Evolutionary conservation across 2,888 invertebrate genomes (phyloP).

Genomic region (Bursaphelenchus okinawaensis): DNA sequence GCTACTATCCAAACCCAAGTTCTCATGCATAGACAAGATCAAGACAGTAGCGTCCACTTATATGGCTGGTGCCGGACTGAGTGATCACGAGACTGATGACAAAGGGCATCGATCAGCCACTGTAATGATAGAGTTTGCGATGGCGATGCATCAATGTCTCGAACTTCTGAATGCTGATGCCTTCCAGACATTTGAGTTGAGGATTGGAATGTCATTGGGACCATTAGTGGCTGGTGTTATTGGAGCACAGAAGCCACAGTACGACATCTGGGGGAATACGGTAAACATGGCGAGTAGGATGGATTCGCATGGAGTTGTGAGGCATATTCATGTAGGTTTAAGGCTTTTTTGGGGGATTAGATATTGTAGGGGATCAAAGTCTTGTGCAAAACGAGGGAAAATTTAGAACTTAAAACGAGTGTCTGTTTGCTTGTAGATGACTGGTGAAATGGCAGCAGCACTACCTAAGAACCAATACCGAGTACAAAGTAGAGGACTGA

Average conservation of each 20-base stretch:
- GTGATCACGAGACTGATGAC: conserved; percentile 44
- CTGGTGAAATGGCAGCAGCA: conserved; percentile 76
- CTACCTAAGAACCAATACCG: conserved; percentile 78
- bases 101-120: conserved; percentile 67
- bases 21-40: conserved; percentile 92
- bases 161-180: conserved; percentile 93
- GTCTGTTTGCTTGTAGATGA: conserved; percentile 64
- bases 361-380: not conserved
- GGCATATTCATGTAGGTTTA: conserved; percentile 62
- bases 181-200: conserved; percentile 86
- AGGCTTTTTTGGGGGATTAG: not conserved
- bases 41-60: conserved; percentile 97
- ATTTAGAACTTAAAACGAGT: not conserved
- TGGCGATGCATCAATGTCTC: conserved; percentile 81
- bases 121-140: conserved; percentile 85
- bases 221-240: conserved; percentile 93
- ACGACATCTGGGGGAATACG: conserved; percentile 97
- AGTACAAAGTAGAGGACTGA: conserved; percentile 83
- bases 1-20: conserved; percentile 85
- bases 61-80: conserved; percentile 88
- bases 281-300: conserved; percentile 94
- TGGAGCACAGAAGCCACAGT: conserved; percentile 90
- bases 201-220: conserved; percentile 83
- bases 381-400: not conserved
- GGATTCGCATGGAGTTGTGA: conserved; percentile 89